These are phyloP conservation scores for Gavia stellata DNA, from an alignment of 2,113 vertebrate genomes.

Conservation along the genomic window DNA sequence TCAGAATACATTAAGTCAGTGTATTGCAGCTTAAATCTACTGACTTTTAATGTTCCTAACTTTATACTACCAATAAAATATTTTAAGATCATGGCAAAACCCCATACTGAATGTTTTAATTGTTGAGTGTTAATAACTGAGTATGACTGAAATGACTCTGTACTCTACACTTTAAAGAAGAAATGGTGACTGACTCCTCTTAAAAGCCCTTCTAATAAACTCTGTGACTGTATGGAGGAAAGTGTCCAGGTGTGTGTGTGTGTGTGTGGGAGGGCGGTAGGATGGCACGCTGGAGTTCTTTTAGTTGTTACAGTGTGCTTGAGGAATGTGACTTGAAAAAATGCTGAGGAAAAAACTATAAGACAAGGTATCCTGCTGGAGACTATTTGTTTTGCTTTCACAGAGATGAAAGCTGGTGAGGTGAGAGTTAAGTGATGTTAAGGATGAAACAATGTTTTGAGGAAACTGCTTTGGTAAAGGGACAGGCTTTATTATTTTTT, in stretches of 20 bases:
- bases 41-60: slow-evolving; percentile 21
- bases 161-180: background rate
- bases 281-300: no score
- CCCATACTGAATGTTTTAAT: background rate
- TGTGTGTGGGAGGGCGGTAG: fast-evolving
- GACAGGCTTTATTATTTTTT: background rate
- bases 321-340: background rate
- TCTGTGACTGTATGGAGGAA: fast-evolving
- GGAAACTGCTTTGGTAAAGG: background rate
- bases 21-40: background rate
- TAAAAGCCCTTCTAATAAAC: background rate
- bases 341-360: background rate
- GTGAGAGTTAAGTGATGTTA: background rate
- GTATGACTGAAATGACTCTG: background rate
- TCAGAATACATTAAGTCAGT: background rate
- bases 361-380: background rate
- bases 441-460: background rate
- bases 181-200: fast-evolving
- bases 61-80: slow-evolving; percentile 21
- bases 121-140: background rate
- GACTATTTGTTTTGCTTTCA: background rate
- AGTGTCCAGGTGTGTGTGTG: fast-evolving
- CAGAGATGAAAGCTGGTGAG: background rate
- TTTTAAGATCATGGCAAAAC: background rate
- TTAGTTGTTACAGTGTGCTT: fast-evolving